phyloP scores from a whole-genome alignment of 1,140 invertebrate species.

The Cheumatopsyche charites region DNA sequence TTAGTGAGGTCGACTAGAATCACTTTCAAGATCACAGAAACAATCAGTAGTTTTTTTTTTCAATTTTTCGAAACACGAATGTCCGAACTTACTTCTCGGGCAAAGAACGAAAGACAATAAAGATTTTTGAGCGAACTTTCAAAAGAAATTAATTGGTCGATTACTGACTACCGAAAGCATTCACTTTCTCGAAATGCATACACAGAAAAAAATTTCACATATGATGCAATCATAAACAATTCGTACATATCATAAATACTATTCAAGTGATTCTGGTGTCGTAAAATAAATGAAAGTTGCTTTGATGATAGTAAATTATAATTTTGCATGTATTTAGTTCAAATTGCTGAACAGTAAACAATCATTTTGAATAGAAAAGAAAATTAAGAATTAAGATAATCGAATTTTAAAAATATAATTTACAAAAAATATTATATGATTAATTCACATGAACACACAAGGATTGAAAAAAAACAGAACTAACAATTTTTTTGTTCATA shows the following conservation, averaged over 20 bases:
- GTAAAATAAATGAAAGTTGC: not conserved
- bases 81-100: too few relatives aligned
- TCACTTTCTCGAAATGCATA: constrained; percentile 18
- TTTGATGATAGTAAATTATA: not conserved
- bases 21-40: not conserved
- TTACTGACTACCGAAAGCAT: not conserved
- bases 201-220: not conserved
- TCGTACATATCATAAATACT: not conserved
- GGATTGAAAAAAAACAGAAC: too few relatives aligned
- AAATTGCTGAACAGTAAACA: too few relatives aligned
- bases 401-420: too few relatives aligned
- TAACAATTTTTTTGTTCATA: too few relatives aligned
- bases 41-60: too few relatives aligned
- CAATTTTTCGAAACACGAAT: not conserved
- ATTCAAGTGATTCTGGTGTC: not conserved
- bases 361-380: too few relatives aligned
- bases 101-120: not conserved
- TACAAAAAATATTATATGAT: too few relatives aligned
- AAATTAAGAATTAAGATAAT: too few relatives aligned
- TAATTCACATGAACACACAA: too few relatives aligned
- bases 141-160: constrained; percentile 16
- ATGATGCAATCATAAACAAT: not conserved
- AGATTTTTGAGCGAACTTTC: not conserved
- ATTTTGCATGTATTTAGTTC: too few relatives aligned
- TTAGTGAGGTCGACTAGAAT: not conserved